These are phyloP conservation scores for Camelus dromedarius DNA, from an alignment of 2,113 vertebrate genomes.

Conservation along the genomic window DNA sequence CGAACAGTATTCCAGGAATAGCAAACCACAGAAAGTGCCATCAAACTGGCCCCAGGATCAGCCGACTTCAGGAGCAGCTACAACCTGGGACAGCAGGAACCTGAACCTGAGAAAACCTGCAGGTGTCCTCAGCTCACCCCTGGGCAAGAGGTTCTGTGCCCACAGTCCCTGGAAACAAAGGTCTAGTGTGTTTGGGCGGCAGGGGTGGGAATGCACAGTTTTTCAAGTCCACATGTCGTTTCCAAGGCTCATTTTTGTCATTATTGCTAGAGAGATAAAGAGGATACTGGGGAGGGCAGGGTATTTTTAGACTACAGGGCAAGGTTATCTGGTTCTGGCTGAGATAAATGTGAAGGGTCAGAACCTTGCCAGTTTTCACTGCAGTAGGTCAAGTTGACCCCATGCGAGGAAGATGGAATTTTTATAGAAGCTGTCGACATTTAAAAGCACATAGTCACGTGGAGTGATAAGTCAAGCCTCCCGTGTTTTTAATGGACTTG, in stretches of 20 bases:
- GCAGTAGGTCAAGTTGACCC: conserved; percentile 41
- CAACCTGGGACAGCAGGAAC: background rate
- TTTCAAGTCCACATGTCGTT: background rate
- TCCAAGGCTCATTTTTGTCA: conserved; percentile 46
- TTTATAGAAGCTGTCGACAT: conserved; percentile 60
- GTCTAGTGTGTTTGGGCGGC: background rate
- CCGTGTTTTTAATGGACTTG: conserved; percentile 19
- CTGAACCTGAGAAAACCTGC: conserved; percentile 76
- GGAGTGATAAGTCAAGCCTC: conserved; percentile 12
- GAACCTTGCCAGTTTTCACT: background rate
- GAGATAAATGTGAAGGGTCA: conserved; percentile 76
- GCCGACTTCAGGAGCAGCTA: background rate
- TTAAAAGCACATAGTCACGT: conserved; percentile 49
- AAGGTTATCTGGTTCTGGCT: conserved; percentile 70
- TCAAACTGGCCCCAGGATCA: background rate
- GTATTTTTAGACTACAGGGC: conserved; percentile 53
- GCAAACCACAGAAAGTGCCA: background rate
- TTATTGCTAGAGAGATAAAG: conserved; percentile 66
- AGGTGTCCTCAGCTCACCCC: conserved; percentile 36
- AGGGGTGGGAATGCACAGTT: background rate
- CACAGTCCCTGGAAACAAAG: conserved; percentile 41
- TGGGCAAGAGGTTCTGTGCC: background rate
- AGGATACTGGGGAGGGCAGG: background rate
- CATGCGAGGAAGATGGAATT: conserved; percentile 60
- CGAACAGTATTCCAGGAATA: background rate